Evolutionary conservation across 2,888 invertebrate species (phyloP), one percentile per base, ranked within the genome.

Genomic region (Polymixis lichenea): DNA sequence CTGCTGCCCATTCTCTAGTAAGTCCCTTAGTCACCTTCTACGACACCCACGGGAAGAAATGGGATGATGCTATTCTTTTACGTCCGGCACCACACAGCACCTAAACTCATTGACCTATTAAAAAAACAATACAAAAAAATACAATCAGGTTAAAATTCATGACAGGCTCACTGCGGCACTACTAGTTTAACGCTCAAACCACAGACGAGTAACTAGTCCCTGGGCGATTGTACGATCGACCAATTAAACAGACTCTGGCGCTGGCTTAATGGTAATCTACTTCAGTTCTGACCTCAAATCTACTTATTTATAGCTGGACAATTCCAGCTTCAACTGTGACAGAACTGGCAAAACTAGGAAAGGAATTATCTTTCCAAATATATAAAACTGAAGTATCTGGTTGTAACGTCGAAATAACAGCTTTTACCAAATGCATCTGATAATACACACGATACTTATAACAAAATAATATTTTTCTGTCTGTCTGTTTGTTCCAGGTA

Each of bases 161-260:
- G 43, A 65, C 58, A 69, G 64, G 53, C 19, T 51, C 28, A 49
- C 38, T 43, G 17, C 46, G 15, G 53, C 62, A 60, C 22, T 25
- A 53, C 55, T 49, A 81, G 65, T 56, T 75, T 25, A 51, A 17
- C 43, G 17, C 1, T 22, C 11, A 46, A 72, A 82, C 82, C 69
- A 69, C 79, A 69, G 61, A 69, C 76, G n/a, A 81, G 68, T 75
- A 82, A 75, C 68, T 69, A 82, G 13, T 81, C 82, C 68, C 77
- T 15, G 17, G 49, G 38, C 55, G 65, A 56, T 55, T 68, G 64
- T 80, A 28, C 68, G 77, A 69, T 49, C 25, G 65, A 53, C 22
- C 76, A 79, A 79, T 79, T 69, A 76, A 68, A 79, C 60, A 56
- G 75, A 81, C 64, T 70, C 62, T 51, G 67, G 53, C 66, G 43